A percentile compares a stretch with the other conserved stretches of the same genome.
These are phyloP conservation scores for Polyommatus icarus DNA, from an alignment of 2,888 invertebrate genomes.

Conservation along the genomic window DNA sequence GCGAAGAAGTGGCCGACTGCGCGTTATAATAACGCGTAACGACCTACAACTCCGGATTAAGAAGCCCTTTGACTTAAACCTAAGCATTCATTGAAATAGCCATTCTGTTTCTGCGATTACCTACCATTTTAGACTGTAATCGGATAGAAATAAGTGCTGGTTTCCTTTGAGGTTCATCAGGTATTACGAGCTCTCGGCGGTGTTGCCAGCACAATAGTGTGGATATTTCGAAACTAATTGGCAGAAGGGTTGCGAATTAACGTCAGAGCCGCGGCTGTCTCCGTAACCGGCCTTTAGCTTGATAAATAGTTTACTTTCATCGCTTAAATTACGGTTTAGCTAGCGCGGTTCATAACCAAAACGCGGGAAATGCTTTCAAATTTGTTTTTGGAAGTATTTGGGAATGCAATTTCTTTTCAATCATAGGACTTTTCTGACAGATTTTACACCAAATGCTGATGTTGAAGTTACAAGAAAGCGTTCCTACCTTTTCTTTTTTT, in stretches of 20 bases:
- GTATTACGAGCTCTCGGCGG: constrained; percentile 67
- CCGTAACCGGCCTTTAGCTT: constrained; percentile 52
- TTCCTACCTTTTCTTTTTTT: too few relatives aligned
- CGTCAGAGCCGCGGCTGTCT: constrained; percentile 69
- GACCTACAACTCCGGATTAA: constrained; percentile 81
- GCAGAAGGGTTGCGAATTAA: constrained; percentile 80
- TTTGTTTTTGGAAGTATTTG: not conserved
- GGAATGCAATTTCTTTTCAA: not conserved
- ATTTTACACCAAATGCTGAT: not conserved
- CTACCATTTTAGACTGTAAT: constrained; percentile 46
- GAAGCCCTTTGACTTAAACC: constrained; percentile 80
- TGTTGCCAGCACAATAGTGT: constrained; percentile 74
- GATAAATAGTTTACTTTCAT: constrained; percentile 55
- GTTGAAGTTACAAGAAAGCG: too few relatives aligned
- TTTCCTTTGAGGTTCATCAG: constrained; percentile 44
- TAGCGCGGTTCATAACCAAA: not conserved
- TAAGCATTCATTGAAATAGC: constrained; percentile 63
- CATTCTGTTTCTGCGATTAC: constrained; percentile 49
- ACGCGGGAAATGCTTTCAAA: not conserved
- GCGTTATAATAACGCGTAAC: constrained; percentile 81
- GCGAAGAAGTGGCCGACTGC: constrained; percentile 75
- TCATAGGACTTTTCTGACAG: not conserved
- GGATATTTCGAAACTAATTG: constrained; percentile 80
- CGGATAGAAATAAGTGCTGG: constrained; percentile 45
- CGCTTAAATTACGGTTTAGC: constrained; percentile 29